These are phyloP conservation scores for Sinonovacula constricta DNA, from an alignment of 1,140 invertebrate species.

Conservation along the genomic window DNA sequence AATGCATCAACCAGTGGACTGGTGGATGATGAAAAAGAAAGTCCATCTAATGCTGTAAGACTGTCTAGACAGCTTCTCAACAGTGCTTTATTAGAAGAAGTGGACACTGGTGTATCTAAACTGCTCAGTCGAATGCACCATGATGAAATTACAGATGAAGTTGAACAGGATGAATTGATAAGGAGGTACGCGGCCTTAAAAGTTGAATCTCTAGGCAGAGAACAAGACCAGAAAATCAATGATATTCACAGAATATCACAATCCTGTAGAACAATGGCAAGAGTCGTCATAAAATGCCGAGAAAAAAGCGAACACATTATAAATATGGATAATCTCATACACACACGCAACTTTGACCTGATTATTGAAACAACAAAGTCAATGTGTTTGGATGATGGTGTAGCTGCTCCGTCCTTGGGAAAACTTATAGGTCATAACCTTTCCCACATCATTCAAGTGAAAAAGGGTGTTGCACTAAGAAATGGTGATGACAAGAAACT, in stretches of 20 bases:
- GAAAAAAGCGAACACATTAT: background rate
- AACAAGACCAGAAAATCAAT: constrained; percentile 11
- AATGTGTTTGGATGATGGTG: constrained; percentile 1
- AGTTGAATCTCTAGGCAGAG: constrained; percentile 19
- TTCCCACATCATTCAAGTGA: constrained; percentile 16
- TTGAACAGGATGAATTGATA: constrained; percentile 13
- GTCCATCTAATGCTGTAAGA: background rate
- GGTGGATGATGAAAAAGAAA: background rate
- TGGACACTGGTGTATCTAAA: background rate
- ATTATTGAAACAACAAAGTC: constrained; percentile 13
- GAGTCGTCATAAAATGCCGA: constrained; percentile 14
- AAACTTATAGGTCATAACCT: constrained; percentile 8
- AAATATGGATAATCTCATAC: background rate
- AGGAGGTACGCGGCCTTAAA: constrained; percentile 8
- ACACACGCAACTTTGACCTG: constrained; percentile 25
- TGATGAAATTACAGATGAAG: constrained; percentile 1
- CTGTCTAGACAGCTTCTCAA: background rate
- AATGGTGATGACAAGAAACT: background rate
- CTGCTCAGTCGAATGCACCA: constrained; percentile 6
- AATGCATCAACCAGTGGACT: background rate
- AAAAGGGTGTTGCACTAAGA: constrained; percentile 14
- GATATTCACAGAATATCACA: constrained; percentile 31
- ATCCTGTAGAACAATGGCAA: constrained; percentile 14
- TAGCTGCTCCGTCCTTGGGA: constrained; percentile 6
- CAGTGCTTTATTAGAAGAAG: constrained; percentile 16